Base-by-base conservation (phyloP, 2,888 invertebrate species). In the Acrobasis suavella region DNA sequence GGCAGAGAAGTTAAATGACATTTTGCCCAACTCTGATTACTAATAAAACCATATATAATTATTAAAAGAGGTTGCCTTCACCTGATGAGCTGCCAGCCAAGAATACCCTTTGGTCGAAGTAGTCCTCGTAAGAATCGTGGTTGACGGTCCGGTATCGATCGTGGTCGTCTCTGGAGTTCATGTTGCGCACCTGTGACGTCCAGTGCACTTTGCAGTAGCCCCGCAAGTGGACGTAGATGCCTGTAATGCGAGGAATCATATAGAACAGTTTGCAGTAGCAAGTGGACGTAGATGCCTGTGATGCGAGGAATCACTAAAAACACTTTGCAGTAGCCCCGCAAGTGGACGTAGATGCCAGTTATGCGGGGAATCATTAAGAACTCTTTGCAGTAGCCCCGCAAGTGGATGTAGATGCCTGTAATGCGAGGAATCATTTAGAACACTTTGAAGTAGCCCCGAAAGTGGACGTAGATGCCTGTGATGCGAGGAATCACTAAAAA, bases 151-250 rank as follows among this genome's bases (percentile, higher is more conserved):
- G 14, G 42, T 42, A 39, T 7, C 15, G 37, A 50, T 87, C 80
- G 39, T 73, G 64, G 14, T 79, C 71, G 0, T 65, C 72, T 9
- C 79, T 80, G 14, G 82, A 79, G 38, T 83, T 76, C 1, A 76
- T 79, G 9, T 71, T 73, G 0, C 85, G 74, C 46, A 78, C 74
- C 0, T 68, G 71, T 0, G 86, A 82, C 0, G 87, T 88, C 94
- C 94, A 94, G 62, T 91, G 91, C 0, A 93, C 91, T 55, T 87
- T 81, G 67, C 94, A 94, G 70, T 77, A 91, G 0, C 94, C 94
- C 62, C 86, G 87, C 3, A 93, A 74, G 64, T 91, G 88, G 8
- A 93, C 78, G 68, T 90, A 92, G 51, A 94, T 89, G 14, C 93
- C 94, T 94, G 69, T 0, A 74, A 78, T 1, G 7, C 14, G 2